Percentiles rank a stretch among this genome's conserved stretches.
These are phyloP conservation scores for Spilosoma lubricipeda DNA, from an alignment of 2,888 invertebrate species.

Conservation along the genomic window DNA sequence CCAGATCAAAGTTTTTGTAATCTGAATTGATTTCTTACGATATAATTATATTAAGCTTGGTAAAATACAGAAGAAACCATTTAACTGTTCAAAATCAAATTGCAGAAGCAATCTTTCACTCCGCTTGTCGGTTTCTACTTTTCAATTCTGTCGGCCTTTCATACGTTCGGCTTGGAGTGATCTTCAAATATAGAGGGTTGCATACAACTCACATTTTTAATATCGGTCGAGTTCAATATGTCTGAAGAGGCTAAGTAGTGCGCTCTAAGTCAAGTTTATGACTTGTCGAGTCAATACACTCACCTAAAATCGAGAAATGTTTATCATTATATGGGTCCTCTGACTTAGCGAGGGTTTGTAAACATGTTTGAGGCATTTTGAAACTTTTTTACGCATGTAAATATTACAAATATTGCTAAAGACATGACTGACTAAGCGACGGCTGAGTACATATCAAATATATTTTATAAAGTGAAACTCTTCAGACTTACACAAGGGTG, in stretches of 20 bases:
- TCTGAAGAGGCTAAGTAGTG: slow-evolving; percentile 64
- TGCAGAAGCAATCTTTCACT: slow-evolving; percentile 32
- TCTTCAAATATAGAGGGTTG: slow-evolving; percentile 69
- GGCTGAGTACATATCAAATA: neutral
- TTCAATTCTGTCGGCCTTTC: slow-evolving; percentile 63
- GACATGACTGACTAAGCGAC: too few relatives aligned
- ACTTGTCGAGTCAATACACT: slow-evolving; percentile 63
- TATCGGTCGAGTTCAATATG: slow-evolving; percentile 70
- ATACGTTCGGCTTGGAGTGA: slow-evolving; percentile 64
- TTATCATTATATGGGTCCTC: slow-evolving; percentile 32
- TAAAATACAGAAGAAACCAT: slow-evolving; percentile 14
- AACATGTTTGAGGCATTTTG: slow-evolving; percentile 10
- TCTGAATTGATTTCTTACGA: neutral
- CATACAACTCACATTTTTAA: slow-evolving; percentile 72
- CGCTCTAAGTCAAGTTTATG: slow-evolving; percentile 76
- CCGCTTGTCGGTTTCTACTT: slow-evolving; percentile 30
- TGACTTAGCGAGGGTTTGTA: slow-evolving; percentile 23
- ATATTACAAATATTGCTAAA: neutral
- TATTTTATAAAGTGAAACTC: neutral
- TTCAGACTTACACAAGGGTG: too few relatives aligned
- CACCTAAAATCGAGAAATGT: slow-evolving; percentile 47
- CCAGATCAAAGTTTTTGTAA: too few relatives aligned
- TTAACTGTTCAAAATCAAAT: slow-evolving; percentile 39
- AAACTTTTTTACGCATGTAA: slow-evolving; percentile 8
- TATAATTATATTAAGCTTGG: neutral